A percentile compares a stretch with the other conserved stretches of the same genome.
Conservation (phyloP, 2,797 vertebrate genomes). For the Somateria mollissima region DNA sequence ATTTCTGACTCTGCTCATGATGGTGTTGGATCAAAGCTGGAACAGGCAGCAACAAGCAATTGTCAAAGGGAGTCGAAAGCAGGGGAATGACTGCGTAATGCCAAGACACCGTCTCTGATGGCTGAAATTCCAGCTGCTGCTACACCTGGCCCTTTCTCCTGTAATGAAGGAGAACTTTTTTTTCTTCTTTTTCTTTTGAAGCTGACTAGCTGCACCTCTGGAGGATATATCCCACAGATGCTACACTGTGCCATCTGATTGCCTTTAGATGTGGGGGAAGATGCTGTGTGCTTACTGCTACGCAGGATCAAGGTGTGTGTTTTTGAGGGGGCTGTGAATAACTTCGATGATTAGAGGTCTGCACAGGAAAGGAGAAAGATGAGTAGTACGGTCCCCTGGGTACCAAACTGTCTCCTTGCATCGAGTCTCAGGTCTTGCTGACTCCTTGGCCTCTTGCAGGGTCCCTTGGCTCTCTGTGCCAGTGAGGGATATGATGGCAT, state of each 20-base stretch:
- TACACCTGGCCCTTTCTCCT: conserved; percentile 66
- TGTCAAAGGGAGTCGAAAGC: conserved; percentile 53
- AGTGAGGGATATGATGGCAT: neutral
- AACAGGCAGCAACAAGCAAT: conserved; percentile 72
- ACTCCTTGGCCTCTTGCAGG: neutral
- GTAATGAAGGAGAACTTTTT: conserved; percentile 27
- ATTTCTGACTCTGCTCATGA: conserved; percentile 45
- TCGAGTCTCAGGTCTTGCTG: neutral
- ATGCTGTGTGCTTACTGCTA: neutral
- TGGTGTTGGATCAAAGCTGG: conserved; percentile 52
- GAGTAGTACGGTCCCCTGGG: neutral
- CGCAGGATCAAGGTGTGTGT: neutral
- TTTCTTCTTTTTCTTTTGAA: conserved; percentile 29
- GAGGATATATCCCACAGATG: neutral
- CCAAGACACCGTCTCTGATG: conserved; percentile 46
- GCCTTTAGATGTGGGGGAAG: neutral
- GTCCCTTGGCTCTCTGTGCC: neutral
- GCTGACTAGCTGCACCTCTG: conserved; percentile 6
- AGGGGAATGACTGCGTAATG: conserved; percentile 32
- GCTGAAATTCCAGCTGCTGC: conserved; percentile 70
- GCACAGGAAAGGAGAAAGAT: neutral
- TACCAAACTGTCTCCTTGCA: neutral
- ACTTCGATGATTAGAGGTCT: neutral
- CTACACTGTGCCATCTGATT: neutral
- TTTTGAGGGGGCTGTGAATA: neutral